A percentile compares a stretch with the other conserved stretches of the same genome.
Conservation (phyloP, 1,140 invertebrate genomes). For the Carposina sasakii region DNA sequence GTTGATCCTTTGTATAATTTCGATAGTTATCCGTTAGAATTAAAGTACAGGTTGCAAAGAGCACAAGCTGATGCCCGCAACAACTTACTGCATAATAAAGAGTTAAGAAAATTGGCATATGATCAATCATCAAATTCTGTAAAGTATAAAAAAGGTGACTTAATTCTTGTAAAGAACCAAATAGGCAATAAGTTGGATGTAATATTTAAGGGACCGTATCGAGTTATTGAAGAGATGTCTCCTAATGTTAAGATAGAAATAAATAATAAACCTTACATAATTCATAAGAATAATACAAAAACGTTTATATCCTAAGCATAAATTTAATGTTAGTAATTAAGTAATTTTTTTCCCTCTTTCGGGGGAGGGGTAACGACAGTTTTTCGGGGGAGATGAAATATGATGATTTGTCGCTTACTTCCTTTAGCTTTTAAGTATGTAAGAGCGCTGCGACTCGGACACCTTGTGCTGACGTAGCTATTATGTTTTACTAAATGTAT, state of each 20-base stretch:
- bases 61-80: background rate
- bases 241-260: background rate
- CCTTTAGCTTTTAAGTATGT: too few species aligned
- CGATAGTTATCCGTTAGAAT: slow-evolving; percentile 3
- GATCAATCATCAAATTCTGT: background rate
- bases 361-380: too few species aligned
- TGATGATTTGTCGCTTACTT: too few species aligned
- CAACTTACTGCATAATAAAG: background rate
- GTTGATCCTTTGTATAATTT: slow-evolving; percentile 5
- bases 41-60: slow-evolving; percentile 4
- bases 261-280: background rate
- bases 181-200: background rate
- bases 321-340: too few species aligned
- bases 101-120: background rate
- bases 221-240: background rate
- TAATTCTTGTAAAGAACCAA: background rate
- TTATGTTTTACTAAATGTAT: too few species aligned
- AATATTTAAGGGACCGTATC: background rate
- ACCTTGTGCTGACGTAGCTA: too few species aligned
- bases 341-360: too few species aligned
- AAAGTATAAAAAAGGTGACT: background rate
- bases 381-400: too few species aligned
- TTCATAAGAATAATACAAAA: background rate
- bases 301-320: too few species aligned
- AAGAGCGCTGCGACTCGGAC: too few species aligned